Base-by-base conservation (phyloP, 2,113 vertebrate genomes). In the Sylvietta virens region DNA sequence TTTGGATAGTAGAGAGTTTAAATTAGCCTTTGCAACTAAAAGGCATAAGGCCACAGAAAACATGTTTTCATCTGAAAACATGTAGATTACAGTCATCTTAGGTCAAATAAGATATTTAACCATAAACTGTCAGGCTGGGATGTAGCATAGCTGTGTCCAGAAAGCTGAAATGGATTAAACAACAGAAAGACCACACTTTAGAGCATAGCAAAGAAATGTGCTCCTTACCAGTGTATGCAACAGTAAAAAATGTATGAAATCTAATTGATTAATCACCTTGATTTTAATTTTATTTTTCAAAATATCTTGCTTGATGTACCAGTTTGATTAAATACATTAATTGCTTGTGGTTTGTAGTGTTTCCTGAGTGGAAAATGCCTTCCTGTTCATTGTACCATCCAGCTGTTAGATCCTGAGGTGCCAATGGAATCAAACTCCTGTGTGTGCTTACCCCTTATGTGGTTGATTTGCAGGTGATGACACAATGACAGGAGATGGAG, bases 401-500 rank as follows among this genome's bases (percentile, higher is more conserved):
- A 39, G 42, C 57, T 81, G 40, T 72, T 64, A 15, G 42, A 14
- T 45, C 39, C 23, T 42, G 56, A n/a, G 9, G 2, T 61, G 23
- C 47, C n/a, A 44, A 5, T 39, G 47, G 64, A 51, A 13, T n/a
- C 8, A 5, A 19, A 53, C 11, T 31, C 6, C 4, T 5, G 30
- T 51, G 62, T 57, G 72, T 44, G 45, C 84, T 91, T n/a, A 79
- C 20, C 57, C 79, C 74, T 40, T 79, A 48, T 93, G 72, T 60
- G 69, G 2, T 86, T 86, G 81, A 7, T 89, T 87, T 81, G 20
- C 92, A 99, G 99, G 99, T 61, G 99, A 99, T 56, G 99, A 99
- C 97, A 99, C 99, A 0, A 99, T 99, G 98, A 99, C 99, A 1
- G 99, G 99, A 2, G 99, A 99, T 39, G 99, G 99, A 39, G 99